phyloP scores from a whole-genome alignment of 2,888 invertebrate genomes.

The Hemicrepidius hirtus region DNA sequence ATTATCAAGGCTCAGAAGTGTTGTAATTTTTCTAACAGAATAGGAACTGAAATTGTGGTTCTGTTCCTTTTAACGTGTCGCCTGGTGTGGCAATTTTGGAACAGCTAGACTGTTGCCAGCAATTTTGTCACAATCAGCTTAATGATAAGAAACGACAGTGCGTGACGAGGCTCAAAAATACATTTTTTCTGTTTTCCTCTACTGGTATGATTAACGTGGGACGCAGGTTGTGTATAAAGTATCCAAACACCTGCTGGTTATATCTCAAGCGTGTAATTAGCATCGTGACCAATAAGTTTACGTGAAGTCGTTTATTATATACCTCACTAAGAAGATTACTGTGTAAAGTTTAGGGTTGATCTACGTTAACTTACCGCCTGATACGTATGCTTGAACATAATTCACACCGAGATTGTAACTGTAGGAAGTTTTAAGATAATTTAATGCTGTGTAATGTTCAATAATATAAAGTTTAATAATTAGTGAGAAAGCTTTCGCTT shows the following conservation, averaged over 20 bases:
- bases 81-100: slow-evolving; percentile 3
- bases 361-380: neutral
- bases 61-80: neutral
- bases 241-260: slow-evolving; percentile 9
- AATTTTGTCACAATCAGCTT: slow-evolving; percentile 2
- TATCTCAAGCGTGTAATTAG: slow-evolving; percentile 13
- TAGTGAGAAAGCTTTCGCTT: slow-evolving; percentile 42
- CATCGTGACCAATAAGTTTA: slow-evolving; percentile 19
- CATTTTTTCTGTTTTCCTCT: neutral
- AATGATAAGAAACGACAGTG: slow-evolving; percentile 19
- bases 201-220: neutral
- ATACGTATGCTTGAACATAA: neutral
- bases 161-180: neutral
- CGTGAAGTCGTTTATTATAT: slow-evolving; percentile 11
- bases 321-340: slow-evolving; percentile 7
- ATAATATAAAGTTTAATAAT: slow-evolving; percentile 24
- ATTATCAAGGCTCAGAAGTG: neutral
- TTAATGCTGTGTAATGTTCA: slow-evolving; percentile 9
- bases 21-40: slow-evolving; percentile 1
- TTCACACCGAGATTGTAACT: neutral
- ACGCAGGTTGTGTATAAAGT: slow-evolving; percentile 7
- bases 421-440: neutral
- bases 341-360: slow-evolving; percentile 14
- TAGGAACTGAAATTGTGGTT: neutral
- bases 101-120: too few relatives aligned